These are phyloP conservation scores for Coregonus clupeaformis DNA, from an alignment of 2,113 vertebrate species.

Conservation along the genomic window DNA sequence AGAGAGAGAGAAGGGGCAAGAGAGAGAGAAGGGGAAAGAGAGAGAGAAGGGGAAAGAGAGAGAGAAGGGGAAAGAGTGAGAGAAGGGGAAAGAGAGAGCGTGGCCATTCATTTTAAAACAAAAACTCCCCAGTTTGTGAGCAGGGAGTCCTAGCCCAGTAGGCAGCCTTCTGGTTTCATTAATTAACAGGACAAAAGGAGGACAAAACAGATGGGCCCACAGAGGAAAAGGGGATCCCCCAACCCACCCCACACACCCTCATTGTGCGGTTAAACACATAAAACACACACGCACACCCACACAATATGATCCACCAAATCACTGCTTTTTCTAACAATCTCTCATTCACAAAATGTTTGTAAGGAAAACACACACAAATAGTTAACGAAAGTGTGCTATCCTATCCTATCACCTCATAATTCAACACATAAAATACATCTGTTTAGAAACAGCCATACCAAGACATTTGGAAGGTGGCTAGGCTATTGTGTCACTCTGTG, in stretches of 20 bases:
- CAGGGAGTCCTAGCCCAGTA: constrained; percentile 66
- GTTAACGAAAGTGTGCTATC: not conserved
- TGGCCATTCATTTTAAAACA: constrained; percentile 65
- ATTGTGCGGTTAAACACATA: constrained; percentile 30
- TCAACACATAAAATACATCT: too few relatives aligned
- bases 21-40: too few relatives aligned
- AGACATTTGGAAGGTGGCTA: not conserved
- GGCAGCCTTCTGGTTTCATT: constrained; percentile 74
- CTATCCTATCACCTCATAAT: not conserved
- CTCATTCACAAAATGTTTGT: not conserved
- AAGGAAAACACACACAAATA: constrained; percentile 6
- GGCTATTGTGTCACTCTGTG: constrained; percentile 43
- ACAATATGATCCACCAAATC: constrained; percentile 21
- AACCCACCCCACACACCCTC: constrained; percentile 9
- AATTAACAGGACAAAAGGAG: constrained; percentile 77
- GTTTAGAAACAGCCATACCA: too few relatives aligned
- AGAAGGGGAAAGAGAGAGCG: constrained; percentile 33
- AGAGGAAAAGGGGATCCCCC: constrained; percentile 63
- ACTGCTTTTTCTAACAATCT: constrained; percentile 1
- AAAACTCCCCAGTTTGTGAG: constrained; percentile 59
- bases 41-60: constrained; percentile 29
- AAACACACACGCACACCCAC: constrained; percentile 9
- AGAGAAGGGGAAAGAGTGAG: constrained; percentile 8
- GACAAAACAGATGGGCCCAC: constrained; percentile 76
- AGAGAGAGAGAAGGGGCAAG: too few relatives aligned